A percentile compares a stretch with the other conserved stretches of the same genome.
Conservation (phyloP, 2,888 invertebrate species). For the Plusia festucae region DNA sequence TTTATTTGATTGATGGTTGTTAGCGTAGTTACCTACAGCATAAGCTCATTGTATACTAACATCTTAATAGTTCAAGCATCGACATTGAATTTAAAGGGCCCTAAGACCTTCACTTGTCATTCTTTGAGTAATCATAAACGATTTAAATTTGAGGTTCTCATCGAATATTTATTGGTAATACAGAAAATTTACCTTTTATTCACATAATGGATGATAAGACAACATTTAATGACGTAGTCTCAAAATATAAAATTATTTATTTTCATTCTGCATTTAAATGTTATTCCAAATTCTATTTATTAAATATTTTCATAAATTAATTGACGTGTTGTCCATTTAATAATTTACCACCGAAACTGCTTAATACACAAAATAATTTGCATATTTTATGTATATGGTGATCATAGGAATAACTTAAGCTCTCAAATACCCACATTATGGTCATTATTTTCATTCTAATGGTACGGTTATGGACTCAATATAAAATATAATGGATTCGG, state of each 20-base stretch:
- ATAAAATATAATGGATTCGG: slow-evolving; percentile 44
- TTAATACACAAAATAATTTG: slow-evolving; percentile 56
- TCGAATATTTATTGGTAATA: not conserved
- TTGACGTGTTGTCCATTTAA: slow-evolving; percentile 37
- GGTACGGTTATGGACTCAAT: slow-evolving; percentile 47
- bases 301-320: slow-evolving; percentile 31
- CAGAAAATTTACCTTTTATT: not conserved
- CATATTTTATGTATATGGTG: slow-evolving; percentile 62
- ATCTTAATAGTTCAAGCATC: not conserved
- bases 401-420: slow-evolving; percentile 61
- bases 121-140: not conserved
- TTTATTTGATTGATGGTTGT: not conserved
- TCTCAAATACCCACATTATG: slow-evolving; percentile 57
- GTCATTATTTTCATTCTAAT: slow-evolving; percentile 56
- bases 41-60: not conserved
- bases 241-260: not conserved
- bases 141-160: not conserved
- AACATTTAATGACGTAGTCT: not conserved
- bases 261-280: not conserved
- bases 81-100: not conserved
- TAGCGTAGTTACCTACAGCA: not conserved
- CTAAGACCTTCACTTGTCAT: slow-evolving; percentile 1
- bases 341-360: slow-evolving; percentile 36
- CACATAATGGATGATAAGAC: not conserved
- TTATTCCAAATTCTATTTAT: slow-evolving; percentile 7